A percentile compares a stretch with the other conserved stretches of the same genome.
Evolutionary conservation across 2,113 vertebrate genomes (phyloP).

Genomic region (Elachura formosa): DNA sequence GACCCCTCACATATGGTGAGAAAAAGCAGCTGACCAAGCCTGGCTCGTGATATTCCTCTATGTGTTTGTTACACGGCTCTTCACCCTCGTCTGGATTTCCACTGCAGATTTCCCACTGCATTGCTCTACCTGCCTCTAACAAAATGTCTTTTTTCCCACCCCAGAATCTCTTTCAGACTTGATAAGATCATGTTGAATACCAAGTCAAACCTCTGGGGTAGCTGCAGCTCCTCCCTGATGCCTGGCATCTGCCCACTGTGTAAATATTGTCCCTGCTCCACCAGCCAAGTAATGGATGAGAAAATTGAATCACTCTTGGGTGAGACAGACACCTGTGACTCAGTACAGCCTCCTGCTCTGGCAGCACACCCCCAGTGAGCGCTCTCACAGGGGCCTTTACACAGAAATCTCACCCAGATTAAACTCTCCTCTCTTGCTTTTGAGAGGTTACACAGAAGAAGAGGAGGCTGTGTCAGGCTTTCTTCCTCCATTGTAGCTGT

Average conservation of each 20-base stretch:
- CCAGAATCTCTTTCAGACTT: not conserved
- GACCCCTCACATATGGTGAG: not conserved
- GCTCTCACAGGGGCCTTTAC: not conserved
- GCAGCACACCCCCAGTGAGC: not conserved
- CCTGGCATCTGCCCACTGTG: not conserved
- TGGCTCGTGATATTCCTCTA: not conserved
- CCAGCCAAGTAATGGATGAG: not conserved
- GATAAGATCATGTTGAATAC: not conserved
- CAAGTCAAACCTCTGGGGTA: not conserved
- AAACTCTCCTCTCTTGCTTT: not conserved
- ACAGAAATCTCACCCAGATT: not conserved
- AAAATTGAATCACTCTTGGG: not conserved
- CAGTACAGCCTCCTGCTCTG: not conserved
- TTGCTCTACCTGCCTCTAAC: not conserved
- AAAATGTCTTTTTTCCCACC: accelerated
- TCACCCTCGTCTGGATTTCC: not conserved
- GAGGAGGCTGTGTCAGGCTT: not conserved
- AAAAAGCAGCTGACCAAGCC: not conserved
- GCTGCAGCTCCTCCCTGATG: not conserved
- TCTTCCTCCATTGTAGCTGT: not conserved
- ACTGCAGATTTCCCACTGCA: not conserved
- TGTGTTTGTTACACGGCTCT: not conserved
- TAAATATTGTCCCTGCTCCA: not conserved
- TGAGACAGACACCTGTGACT: not conserved
- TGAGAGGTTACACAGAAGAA: not conserved